phyloP scores from a whole-genome alignment of 2,888 invertebrate species.

The Phaedon cochleariae region DNA sequence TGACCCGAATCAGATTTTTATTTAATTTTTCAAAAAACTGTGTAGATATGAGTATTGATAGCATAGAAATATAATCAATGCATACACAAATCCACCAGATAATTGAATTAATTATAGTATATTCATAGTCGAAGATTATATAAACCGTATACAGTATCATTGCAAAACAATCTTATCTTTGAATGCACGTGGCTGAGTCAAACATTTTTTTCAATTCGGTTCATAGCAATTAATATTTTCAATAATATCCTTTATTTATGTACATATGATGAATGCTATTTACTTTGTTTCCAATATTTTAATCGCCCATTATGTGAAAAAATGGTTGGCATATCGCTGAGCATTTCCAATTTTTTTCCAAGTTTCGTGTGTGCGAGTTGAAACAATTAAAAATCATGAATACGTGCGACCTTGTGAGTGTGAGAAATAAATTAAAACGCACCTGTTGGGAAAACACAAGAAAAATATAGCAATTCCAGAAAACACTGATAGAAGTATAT shows the following conservation, averaged over 20 bases:
- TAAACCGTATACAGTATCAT: neutral
- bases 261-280: conserved; percentile 11
- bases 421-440: neutral
- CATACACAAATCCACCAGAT: neutral
- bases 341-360: neutral
- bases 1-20: too few species aligned
- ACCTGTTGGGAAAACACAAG: neutral
- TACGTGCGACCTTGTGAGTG: neutral
- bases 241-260: conserved; percentile 13
- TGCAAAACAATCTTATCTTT: neutral
- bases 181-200: conserved; percentile 18
- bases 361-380: neutral
- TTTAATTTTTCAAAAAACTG: too few species aligned
- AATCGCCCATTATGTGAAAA: neutral
- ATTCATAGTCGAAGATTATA: neutral
- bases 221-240: conserved; percentile 12
- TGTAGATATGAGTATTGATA: too few species aligned
- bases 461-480: too few species aligned
- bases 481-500: too few species aligned
- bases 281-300: conserved; percentile 3
- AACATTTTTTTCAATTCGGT: conserved; percentile 11
- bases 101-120: neutral
- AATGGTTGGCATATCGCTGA: neutral
- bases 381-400: neutral
- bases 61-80: too few species aligned